phyloP scores from a whole-genome alignment of 2,113 vertebrate genomes.

The Leiothrix lutea region DNA sequence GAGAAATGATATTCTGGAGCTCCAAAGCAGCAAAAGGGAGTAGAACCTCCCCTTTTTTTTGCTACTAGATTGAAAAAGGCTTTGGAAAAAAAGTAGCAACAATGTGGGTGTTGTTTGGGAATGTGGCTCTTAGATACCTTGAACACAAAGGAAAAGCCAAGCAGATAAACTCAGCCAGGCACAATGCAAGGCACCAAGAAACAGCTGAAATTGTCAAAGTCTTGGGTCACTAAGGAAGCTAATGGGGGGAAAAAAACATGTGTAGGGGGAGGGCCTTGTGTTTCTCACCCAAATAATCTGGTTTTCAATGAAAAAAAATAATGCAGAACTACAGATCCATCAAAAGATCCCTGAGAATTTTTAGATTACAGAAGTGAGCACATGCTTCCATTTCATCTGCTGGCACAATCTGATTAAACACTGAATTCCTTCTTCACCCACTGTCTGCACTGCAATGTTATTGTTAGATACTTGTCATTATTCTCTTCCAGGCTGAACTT shows the following conservation, averaged over 20 bases:
- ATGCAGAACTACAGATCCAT: neutral
- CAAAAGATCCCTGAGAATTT: neutral
- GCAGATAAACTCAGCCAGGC: neutral
- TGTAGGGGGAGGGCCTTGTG: neutral
- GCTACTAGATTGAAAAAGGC: neutral
- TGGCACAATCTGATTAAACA: neutral
- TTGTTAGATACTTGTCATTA: no score
- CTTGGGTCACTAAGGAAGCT: neutral
- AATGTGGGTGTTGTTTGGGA: neutral
- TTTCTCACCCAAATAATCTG: neutral
- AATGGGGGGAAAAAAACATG: neutral
- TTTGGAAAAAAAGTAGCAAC: neutral
- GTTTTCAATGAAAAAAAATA: neutral
- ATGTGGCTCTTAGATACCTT: neutral
- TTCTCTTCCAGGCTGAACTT: neutral
- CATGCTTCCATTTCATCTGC: neutral
- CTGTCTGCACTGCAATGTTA: neutral
- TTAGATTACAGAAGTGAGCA: neutral
- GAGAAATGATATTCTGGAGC: neutral
- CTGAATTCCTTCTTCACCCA: neutral
- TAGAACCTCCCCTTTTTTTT: neutral
- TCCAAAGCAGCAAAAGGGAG: neutral
- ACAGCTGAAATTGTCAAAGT: neutral
- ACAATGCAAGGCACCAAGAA: neutral
- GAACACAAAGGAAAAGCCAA: neutral